Conservation (phyloP, 2,888 invertebrate species). For the Taenaris catops region DNA sequence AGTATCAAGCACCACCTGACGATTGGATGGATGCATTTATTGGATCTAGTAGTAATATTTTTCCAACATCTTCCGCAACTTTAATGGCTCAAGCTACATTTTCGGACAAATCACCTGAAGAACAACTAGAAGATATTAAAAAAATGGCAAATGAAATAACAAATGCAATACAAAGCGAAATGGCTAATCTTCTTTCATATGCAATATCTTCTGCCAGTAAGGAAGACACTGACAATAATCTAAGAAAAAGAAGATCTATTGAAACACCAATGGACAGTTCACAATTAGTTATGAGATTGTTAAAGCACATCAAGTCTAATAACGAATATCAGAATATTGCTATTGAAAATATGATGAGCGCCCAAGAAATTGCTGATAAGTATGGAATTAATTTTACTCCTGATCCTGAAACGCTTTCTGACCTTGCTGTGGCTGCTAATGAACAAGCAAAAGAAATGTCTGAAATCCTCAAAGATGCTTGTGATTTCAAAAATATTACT, state of each 20-base stretch:
- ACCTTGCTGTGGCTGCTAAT: conserved; percentile 54
- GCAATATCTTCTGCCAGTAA: conserved; percentile 42
- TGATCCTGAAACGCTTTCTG: conserved; percentile 58
- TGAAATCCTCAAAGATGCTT: conserved; percentile 46
- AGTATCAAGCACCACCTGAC: conserved; percentile 32
- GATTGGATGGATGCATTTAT: conserved; percentile 53
- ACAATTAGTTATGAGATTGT: conserved; percentile 50
- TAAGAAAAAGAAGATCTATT: conserved; percentile 48
- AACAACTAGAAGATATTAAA: conserved; percentile 60
- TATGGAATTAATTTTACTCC: conserved; percentile 62
- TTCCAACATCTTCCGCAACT: conserved; percentile 45
- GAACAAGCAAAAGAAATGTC: conserved; percentile 58
- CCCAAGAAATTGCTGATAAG: conserved; percentile 70
- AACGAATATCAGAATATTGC: conserved; percentile 71
- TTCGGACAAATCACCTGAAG: conserved; percentile 52
- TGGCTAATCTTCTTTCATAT: conserved; percentile 49
- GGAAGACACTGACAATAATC: conserved; percentile 33
- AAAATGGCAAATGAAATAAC: conserved; percentile 52
- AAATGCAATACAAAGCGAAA: conserved; percentile 49
- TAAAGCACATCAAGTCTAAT: conserved; percentile 63
- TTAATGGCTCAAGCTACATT: conserved; percentile 52
- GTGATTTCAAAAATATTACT: conserved; percentile 38
- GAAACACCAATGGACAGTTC: conserved; percentile 63
- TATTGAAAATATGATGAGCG: conserved; percentile 71
- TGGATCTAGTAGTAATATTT: conserved; percentile 33